Evolutionary conservation across 1,140 invertebrate species (phyloP).

Genomic region (Reticulitermes speratus): DNA sequence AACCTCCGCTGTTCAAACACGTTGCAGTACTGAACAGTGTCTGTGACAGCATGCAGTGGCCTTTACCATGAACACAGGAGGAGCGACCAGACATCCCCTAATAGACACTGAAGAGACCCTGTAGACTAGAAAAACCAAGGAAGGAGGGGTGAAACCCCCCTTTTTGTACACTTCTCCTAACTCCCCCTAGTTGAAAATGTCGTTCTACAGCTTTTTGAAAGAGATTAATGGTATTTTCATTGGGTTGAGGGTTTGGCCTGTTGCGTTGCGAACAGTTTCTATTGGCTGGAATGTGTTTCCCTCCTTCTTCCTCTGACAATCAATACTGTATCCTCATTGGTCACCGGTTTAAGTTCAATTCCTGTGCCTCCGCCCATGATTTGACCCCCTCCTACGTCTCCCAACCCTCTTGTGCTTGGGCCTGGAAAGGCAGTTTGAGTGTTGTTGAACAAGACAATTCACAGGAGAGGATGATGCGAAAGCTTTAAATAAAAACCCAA

Average conservation of each 20-base stretch:
- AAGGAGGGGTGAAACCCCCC: neutral
- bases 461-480: conserved; percentile 20
- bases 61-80: conserved; percentile 16
- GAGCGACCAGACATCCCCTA: conserved; percentile 22
- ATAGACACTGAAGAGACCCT: conserved; percentile 27
- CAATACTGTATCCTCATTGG: conserved; percentile 22
- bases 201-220: conserved; percentile 29
- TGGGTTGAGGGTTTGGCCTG: conserved; percentile 33
- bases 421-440: conserved; percentile 22
- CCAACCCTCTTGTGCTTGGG: neutral
- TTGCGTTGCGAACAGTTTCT: conserved; percentile 11
- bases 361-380: conserved; percentile 1
- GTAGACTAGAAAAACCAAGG: neutral
- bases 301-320: conserved; percentile 23
- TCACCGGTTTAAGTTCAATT: conserved; percentile 21
- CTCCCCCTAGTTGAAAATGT: neutral
- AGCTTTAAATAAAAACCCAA: conserved; percentile 22
- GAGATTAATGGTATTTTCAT: conserved; percentile 35
- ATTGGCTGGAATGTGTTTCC: conserved; percentile 30
- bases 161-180: neutral
- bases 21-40: too few relatives aligned
- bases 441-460: conserved; percentile 33
- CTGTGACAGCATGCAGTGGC: neutral
- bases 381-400: neutral
- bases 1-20: too few relatives aligned